Percentiles rank a stretch among this genome's conserved stretches.
phyloP scores from a whole-genome alignment of 2,797 vertebrate species.

The Taeniopygia guttata region DNA sequence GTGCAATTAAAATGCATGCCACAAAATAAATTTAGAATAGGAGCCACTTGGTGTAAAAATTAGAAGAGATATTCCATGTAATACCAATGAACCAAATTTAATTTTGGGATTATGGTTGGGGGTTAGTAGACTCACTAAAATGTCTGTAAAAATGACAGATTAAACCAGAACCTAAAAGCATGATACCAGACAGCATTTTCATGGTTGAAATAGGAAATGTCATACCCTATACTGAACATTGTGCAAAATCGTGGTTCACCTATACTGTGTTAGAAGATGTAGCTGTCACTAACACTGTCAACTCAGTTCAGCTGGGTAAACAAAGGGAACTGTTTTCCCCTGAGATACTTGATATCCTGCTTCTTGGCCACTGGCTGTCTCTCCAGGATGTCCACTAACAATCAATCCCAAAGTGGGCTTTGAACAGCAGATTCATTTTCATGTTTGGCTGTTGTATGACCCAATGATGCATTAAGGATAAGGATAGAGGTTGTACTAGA shows the following conservation, averaged over 20 bases:
- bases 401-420: background rate
- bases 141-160: background rate
- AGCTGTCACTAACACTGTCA: background rate
- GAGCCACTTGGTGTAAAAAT: background rate
- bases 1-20: background rate
- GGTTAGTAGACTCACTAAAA: background rate
- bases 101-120: background rate
- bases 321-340: background rate
- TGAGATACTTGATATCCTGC: background rate
- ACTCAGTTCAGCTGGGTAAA: background rate
- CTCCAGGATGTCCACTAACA: background rate
- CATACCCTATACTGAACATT: background rate
- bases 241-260: background rate
- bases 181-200: background rate
- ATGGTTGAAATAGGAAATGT: background rate
- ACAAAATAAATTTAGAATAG: background rate
- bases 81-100: background rate
- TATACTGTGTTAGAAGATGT: background rate
- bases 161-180: background rate
- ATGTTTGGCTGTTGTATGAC: background rate
- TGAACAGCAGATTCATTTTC: background rate
- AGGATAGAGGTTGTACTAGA: background rate
- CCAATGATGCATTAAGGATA: background rate
- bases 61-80: background rate
- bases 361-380: background rate